Base-by-base conservation (phyloP, 2,113 vertebrate species). In the Gasterosteus nipponicus region DNA sequence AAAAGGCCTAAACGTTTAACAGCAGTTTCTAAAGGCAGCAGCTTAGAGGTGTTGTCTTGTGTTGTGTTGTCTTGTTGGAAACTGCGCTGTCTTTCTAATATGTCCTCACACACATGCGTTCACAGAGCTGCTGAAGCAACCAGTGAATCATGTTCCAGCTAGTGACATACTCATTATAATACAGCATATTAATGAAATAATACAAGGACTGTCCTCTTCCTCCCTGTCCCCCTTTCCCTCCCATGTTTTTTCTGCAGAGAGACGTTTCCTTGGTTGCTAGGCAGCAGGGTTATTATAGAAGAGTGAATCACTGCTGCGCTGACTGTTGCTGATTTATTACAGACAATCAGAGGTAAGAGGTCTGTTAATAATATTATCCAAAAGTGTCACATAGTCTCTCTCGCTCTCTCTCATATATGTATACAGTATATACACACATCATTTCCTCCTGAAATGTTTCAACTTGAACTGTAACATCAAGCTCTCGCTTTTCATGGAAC, bases 251-350 rank as follows among this genome's bases (percentile, higher is more conserved):
- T 5, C 60, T 73, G 39, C 72, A 81, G 81, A 46, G 31, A 31
- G 73, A 42, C 38, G 18, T 33, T 61, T 39, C 54, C 51, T 78
- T 66, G 75, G 80, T 88, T 85, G 77, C 67, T 78, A 85, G 62
- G 82, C 76, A 80, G 79, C 79, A 75, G 69, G 31, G 41, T 44
- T 38, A 22, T 35, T 75, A 61, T 49, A 16, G 18, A 14, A 7
- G 42, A 59, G 18, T 69, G 57, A 22, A 49, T 72, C 44, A 31
- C 31, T 49, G 26, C 38, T 76, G 60, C 46, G 11, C 63, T 61
- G 44, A 78, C 49, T 62, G 47, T 54, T 64, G 65, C 39, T 70
- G 22, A 26, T 44, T 58, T 66, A 42, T 44, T 49, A 38, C 19
- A 62, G 54, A 38, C 15, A 44, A 44, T 69, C 59, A 39, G 46